phyloP scores from a whole-genome alignment of 1,140 invertebrate genomes.

The Uloborus diversus region DNA sequence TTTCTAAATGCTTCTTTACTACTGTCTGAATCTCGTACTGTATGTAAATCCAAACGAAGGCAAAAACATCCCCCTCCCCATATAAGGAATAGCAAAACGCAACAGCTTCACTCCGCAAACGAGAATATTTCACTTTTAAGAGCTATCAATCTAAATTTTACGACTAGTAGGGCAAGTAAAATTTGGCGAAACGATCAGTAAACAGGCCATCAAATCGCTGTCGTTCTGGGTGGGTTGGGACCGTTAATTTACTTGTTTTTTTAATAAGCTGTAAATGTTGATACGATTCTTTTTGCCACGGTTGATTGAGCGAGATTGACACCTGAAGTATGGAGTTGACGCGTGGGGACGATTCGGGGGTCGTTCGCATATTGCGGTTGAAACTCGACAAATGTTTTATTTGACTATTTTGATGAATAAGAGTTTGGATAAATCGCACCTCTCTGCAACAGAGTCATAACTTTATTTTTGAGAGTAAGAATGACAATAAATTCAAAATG shows the following conservation, averaged over 20 bases:
- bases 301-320: neutral
- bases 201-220: neutral
- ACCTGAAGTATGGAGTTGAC: neutral
- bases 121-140: neutral
- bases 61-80: too few relatives aligned
- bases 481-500: too few relatives aligned
- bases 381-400: neutral
- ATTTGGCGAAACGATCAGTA: neutral
- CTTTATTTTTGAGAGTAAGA: too few relatives aligned
- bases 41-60: too few relatives aligned
- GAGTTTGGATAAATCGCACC: too few relatives aligned
- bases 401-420: too few relatives aligned
- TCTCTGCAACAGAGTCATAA: too few relatives aligned
- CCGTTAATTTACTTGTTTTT: neutral
- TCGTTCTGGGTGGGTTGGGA: neutral
- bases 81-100: too few relatives aligned
- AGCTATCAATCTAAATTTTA: constrained; percentile 9
- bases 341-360: neutral
- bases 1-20: too few relatives aligned
- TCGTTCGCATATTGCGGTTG: neutral
- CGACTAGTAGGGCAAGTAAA: neutral
- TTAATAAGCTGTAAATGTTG: constrained; percentile 11
- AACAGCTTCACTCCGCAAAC: neutral
- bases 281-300: neutral
- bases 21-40: too few relatives aligned